Conservation (phyloP, 2,888 invertebrate genomes). For the Timema podura region DNA sequence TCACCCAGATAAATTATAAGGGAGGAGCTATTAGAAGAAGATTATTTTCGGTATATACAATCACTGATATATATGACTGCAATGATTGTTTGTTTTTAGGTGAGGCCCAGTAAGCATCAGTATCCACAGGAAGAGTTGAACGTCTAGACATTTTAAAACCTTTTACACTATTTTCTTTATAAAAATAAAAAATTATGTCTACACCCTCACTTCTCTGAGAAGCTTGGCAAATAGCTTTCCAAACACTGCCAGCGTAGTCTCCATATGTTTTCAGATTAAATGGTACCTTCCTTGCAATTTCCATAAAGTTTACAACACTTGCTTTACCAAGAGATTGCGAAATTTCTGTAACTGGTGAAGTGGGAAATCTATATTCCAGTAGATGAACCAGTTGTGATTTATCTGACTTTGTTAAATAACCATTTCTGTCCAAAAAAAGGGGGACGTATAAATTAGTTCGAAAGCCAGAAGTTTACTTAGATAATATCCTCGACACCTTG, state of each 20-base stretch:
- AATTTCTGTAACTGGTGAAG: not conserved
- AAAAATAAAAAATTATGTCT: not conserved
- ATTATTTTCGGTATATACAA: too few relatives aligned
- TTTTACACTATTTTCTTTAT: not conserved
- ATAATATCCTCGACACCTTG: not conserved
- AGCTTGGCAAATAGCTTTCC: not conserved
- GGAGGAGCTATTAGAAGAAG: too few relatives aligned
- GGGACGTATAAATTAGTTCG: not conserved
- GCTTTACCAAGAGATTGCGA: not conserved
- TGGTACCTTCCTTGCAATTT: not conserved
- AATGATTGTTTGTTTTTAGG: too few relatives aligned
- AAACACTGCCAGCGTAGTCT: not conserved
- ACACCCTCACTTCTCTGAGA: not conserved
- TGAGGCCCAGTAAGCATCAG: too few relatives aligned
- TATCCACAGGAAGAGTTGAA: too few relatives aligned
- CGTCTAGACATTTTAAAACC: not conserved
- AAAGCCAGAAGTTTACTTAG: not conserved
- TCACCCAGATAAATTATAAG: not conserved
- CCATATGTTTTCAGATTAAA: constrained; percentile 2
- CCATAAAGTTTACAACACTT: not conserved
- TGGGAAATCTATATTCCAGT: not conserved
- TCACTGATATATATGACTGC: too few relatives aligned
- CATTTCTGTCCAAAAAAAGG: not conserved
- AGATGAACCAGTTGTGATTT: not conserved
- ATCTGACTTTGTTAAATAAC: not conserved